Conservation (phyloP, 2,888 invertebrate species). For the Lagria hirta region DNA sequence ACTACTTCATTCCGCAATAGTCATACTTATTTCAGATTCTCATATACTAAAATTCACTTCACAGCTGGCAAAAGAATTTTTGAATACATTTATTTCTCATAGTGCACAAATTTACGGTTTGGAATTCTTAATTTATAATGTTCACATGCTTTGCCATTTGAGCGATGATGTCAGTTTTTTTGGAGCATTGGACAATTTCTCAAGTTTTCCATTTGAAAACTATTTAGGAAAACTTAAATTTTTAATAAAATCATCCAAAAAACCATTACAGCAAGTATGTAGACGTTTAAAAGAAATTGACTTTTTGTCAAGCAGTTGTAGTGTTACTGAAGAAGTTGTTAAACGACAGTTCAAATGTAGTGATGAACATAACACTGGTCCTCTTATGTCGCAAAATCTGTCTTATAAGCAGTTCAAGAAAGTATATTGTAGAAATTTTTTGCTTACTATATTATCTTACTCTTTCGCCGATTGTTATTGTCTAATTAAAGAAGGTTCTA, state of each 20-base stretch:
- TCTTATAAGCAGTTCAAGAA: slow-evolving; percentile 6
- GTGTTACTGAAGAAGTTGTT: neutral
- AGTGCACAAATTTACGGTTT: slow-evolving; percentile 13
- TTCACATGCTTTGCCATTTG: slow-evolving; percentile 26
- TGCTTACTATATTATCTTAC: neutral
- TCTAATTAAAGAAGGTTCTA: no score
- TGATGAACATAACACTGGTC: slow-evolving; percentile 1
- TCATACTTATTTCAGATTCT: slow-evolving; percentile 15
- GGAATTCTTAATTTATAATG: slow-evolving; percentile 28
- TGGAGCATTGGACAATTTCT: slow-evolving; percentile 22
- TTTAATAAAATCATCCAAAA: slow-evolving; percentile 21
- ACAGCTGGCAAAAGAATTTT: slow-evolving; percentile 14
- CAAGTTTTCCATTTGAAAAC: slow-evolving; percentile 26
- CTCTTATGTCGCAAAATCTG: neutral
- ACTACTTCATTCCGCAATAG: slow-evolving; percentile 19
- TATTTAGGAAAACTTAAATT: slow-evolving; percentile 19
- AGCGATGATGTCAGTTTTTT: slow-evolving; percentile 23
- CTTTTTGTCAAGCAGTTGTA: neutral
- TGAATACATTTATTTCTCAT: slow-evolving; percentile 24
- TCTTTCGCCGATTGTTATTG: slow-evolving; percentile 7
- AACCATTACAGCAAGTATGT: slow-evolving; percentile 24
- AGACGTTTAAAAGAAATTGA: slow-evolving; percentile 16
- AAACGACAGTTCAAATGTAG: neutral
- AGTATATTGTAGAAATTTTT: slow-evolving; percentile 2
- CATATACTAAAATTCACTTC: slow-evolving; percentile 9